Evolutionary conservation across 2,113 vertebrate species (phyloP).

Genomic region (Vombatus ursinus): DNA sequence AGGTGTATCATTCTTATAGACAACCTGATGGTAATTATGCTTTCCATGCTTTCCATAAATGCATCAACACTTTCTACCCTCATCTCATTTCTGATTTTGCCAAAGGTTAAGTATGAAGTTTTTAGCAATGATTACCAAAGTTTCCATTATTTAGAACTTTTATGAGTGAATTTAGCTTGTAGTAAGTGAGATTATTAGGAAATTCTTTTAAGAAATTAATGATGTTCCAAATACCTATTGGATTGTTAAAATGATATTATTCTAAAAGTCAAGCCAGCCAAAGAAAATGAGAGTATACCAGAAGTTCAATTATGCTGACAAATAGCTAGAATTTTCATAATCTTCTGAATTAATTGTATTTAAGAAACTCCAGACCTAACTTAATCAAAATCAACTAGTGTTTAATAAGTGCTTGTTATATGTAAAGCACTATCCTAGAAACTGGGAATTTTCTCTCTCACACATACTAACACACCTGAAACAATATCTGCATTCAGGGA

Average conservation of each 20-base stretch:
- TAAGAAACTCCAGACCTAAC: not conserved
- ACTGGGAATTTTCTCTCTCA: not conserved
- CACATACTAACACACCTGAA: not conserved
- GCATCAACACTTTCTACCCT: conserved; percentile 37
- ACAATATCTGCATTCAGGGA: not conserved
- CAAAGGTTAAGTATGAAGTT: conserved; percentile 47
- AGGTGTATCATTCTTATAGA: conserved; percentile 96
- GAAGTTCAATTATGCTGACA: conserved; percentile 17
- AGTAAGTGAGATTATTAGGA: conserved; percentile 8
- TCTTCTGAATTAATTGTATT: conserved; percentile 1
- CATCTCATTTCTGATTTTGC: conserved; percentile 52
- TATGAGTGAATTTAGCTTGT: conserved; percentile 4
- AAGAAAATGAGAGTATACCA: not conserved
- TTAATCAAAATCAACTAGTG: not conserved
- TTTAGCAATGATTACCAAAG: conserved; percentile 42
- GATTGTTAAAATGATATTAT: conserved; percentile 32
- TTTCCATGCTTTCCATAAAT: conserved; percentile 61
- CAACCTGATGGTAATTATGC: conserved; percentile 95
- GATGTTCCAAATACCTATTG: not conserved
- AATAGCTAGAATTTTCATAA: not conserved
- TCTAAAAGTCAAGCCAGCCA: not conserved
- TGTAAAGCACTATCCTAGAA: not conserved
- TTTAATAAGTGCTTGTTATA: not conserved
- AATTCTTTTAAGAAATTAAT: conserved; percentile 30
- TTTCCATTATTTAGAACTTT: conserved; percentile 42